Evolutionary conservation across 2,113 vertebrate genomes (phyloP).

Genomic region (Lichenostomus cassidix): DNA sequence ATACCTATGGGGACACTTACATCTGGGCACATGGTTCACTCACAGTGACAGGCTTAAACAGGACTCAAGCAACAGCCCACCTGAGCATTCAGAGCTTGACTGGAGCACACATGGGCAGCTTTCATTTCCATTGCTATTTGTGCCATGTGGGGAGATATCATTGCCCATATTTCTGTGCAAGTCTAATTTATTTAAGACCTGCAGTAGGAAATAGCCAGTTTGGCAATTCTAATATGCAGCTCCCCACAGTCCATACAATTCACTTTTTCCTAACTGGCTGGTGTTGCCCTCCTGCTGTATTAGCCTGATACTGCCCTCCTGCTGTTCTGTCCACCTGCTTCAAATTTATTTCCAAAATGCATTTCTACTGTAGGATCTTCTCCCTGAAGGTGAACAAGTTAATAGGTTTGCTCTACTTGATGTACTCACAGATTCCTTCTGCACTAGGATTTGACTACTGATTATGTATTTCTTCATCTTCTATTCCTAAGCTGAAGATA

Average conservation of each 20-base stretch:
- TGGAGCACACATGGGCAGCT: neutral
- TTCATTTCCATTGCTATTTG: neutral
- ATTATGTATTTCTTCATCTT: neutral
- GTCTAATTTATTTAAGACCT: conserved; percentile 60
- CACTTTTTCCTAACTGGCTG: conserved; percentile 53
- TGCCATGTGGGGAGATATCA: neutral
- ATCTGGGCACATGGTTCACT: neutral
- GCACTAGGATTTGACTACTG: conserved; percentile 33
- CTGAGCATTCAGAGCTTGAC: neutral
- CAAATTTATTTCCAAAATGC: conserved; percentile 70
- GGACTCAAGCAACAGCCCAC: neutral
- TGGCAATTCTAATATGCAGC: conserved; percentile 67
- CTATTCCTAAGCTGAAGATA: conserved; percentile 39
- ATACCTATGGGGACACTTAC: neutral
- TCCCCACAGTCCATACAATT: conserved; percentile 35
- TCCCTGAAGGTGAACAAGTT: conserved; percentile 55
- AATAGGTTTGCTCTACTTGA: conserved; percentile 66
- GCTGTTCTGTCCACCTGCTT: conserved; percentile 75
- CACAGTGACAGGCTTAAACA: neutral
- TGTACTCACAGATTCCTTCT: conserved; percentile 43
- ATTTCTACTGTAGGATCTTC: conserved; percentile 35
- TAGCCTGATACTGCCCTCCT: conserved; percentile 41
- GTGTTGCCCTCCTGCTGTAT: conserved; percentile 49
- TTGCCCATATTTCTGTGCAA: neutral
- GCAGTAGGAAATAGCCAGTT: conserved; percentile 49